These are phyloP conservation scores for Iselma pallidipennis DNA, from an alignment of 2,888 invertebrate genomes.

Conservation along the genomic window DNA sequence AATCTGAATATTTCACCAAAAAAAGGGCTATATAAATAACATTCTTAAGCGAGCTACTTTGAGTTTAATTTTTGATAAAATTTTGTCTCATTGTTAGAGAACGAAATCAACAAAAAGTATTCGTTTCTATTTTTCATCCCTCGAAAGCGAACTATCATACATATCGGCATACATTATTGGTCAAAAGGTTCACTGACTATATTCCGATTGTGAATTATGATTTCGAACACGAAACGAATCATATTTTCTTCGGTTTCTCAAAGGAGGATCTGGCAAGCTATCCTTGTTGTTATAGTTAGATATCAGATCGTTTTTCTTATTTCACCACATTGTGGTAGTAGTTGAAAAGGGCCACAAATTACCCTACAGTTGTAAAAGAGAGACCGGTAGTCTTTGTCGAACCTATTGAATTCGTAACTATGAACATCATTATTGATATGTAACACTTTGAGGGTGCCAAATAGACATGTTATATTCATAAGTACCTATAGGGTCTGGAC, in stretches of 20 bases:
- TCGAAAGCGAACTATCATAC: constrained; percentile 8
- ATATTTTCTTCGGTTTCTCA: constrained; percentile 56
- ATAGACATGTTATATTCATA: constrained; percentile 58
- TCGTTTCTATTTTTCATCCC: neutral
- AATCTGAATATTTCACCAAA: neutral
- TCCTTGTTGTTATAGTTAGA: constrained; percentile 33
- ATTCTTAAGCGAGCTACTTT: neutral
- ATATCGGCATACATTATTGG: constrained; percentile 56
- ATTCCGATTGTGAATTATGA: constrained; percentile 57
- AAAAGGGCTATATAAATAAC: neutral
- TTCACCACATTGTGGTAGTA: constrained; percentile 41
- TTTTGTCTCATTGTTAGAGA: too few relatives aligned
- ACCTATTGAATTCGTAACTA: constrained; percentile 52
- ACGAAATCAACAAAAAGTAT: neutral
- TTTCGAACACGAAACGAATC: constrained; percentile 55
- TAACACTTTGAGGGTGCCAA: constrained; percentile 59
- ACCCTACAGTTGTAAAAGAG: constrained; percentile 27
- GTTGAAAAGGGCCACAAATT: constrained; percentile 51
- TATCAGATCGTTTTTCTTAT: constrained; percentile 34
- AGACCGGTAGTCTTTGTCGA: constrained; percentile 41
- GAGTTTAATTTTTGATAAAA: too few relatives aligned
- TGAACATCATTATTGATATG: constrained; percentile 56
- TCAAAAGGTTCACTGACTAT: constrained; percentile 55
- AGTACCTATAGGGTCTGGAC: constrained; percentile 37
- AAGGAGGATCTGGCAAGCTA: constrained; percentile 41